Evolutionary conservation across 1,140 invertebrate species (phyloP), one percentile per base, ranked within the genome.

Genomic region (Drosophila gunungcola): DNA sequence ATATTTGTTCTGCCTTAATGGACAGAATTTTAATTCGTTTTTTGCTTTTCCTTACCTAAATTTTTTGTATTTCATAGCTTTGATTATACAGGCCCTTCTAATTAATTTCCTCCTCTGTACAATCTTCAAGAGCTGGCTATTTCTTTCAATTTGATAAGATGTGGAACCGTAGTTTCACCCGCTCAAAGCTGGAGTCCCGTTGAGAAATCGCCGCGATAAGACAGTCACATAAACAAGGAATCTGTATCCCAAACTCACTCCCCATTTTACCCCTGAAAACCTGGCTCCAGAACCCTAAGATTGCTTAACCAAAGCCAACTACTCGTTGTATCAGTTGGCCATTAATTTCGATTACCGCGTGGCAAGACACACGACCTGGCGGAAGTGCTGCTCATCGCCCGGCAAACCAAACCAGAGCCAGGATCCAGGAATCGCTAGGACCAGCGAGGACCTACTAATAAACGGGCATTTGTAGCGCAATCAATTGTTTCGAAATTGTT

Each of bases 401-500:
- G 46, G 73, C 73, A 75, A 73, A 51, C 75, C n/a, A n/a, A n/a
- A 54, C 16, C 55, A 49, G 5, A 46, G 11, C 38, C 36, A 41
- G 75, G 10, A 65, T 0, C 21, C 53, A 56, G 60, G 46, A 64
- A 11, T 32, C 25, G 43, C 43, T 49, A 41, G 58, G 55, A 61
- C 63, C 56, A 56, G 53, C 32, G 60, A 41, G 62, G 61, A 80
- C 52, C 82, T 29, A 73, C 83, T 88, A 89, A 88, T 88, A 88
- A 89, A 89, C 84, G 84, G 77, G 78, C 84, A 88, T 88, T 88
- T 88, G 84, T 89, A 89, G 78, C 85, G 73, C 84, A 89, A 89
- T 90, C 84, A 89, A 89, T 89, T 89, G 84, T 89, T 89, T 90
- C 85, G 80, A 72, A 89, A 88, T 88, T 88, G 84, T 88, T 88